phyloP scores from a whole-genome alignment of 2,797 vertebrate genomes.

The Brachymystax lenok region DNA sequence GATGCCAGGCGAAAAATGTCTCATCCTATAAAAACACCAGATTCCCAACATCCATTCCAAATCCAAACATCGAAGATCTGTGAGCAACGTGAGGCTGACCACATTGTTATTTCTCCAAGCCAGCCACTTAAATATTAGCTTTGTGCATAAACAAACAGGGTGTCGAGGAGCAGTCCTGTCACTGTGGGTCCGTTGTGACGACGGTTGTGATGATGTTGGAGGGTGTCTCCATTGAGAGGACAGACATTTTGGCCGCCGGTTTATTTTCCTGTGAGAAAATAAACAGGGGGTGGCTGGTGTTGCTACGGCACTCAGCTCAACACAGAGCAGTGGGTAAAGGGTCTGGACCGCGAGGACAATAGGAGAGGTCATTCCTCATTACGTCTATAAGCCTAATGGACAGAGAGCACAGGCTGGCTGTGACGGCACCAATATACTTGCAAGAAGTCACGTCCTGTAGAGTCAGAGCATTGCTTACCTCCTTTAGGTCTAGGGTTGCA shows the following conservation, averaged over 20 bases:
- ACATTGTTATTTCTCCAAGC: conserved; percentile 31
- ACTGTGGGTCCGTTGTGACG: not conserved
- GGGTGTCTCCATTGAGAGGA: conserved; percentile 45
- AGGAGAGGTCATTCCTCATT: conserved; percentile 4
- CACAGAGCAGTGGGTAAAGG: conserved; percentile 3
- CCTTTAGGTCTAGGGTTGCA: not conserved
- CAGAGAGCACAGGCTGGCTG: not conserved
- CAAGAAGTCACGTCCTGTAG: not conserved
- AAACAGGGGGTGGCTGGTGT: conserved; percentile 44
- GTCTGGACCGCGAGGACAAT: not conserved
- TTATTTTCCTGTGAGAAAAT: conserved; percentile 63
- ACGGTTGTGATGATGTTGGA: conserved; percentile 1
- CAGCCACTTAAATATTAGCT: conserved; percentile 59
- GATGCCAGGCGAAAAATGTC: not conserved
- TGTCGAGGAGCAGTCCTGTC: conserved; percentile 18
- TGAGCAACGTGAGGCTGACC: conserved; percentile 16
- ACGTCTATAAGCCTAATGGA: not conserved
- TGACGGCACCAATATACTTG: not conserved
- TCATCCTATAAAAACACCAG: not conserved
- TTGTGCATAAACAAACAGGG: conserved; percentile 50
- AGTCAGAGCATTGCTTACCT: not conserved
- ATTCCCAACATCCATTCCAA: conserved; percentile 21
- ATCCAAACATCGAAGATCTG: conserved; percentile 36
- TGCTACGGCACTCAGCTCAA: conserved; percentile 46
- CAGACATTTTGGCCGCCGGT: conserved; percentile 53